Evolutionary conservation across 1,140 invertebrate genomes (phyloP).

Genomic region (Leptinotarsa defecta): DNA sequence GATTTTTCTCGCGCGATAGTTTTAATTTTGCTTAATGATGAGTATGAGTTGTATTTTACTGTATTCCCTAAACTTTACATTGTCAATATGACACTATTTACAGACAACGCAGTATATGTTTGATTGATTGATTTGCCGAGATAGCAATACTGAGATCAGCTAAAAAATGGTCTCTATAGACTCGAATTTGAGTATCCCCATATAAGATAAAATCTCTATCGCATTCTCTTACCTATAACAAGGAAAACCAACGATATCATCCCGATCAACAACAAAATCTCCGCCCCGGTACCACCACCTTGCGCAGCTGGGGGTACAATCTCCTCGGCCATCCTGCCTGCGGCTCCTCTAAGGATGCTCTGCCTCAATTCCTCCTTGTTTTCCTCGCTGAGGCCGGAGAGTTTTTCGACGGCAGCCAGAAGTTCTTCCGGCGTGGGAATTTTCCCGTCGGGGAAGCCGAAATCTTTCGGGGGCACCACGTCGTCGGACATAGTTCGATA

Average conservation of each 20-base stretch:
- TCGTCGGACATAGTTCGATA: neutral
- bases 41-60: no score
- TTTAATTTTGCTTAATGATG: no score
- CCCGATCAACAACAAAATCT: constrained; percentile 4
- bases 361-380: constrained; percentile 30
- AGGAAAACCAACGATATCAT: constrained; percentile 16
- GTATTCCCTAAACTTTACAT: no score
- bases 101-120: no score
- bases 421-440: constrained; percentile 30
- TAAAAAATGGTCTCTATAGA: no score
- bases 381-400: constrained; percentile 29
- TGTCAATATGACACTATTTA: no score
- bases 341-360: constrained; percentile 22
- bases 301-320: neutral
- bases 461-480: neutral
- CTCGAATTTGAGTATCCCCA: no score
- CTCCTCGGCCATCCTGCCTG: neutral
- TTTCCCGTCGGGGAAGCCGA: constrained; percentile 20
- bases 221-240: constrained; percentile 4
- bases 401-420: constrained; percentile 21
- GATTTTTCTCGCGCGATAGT: no score
- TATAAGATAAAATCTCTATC: neutral
- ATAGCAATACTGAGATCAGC: no score
- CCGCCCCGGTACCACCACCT: neutral
- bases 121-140: no score